A percentile compares a stretch with the other conserved stretches of the same genome.
Conservation (phyloP, 2,113 vertebrate genomes). For the Meriones unguiculatus region DNA sequence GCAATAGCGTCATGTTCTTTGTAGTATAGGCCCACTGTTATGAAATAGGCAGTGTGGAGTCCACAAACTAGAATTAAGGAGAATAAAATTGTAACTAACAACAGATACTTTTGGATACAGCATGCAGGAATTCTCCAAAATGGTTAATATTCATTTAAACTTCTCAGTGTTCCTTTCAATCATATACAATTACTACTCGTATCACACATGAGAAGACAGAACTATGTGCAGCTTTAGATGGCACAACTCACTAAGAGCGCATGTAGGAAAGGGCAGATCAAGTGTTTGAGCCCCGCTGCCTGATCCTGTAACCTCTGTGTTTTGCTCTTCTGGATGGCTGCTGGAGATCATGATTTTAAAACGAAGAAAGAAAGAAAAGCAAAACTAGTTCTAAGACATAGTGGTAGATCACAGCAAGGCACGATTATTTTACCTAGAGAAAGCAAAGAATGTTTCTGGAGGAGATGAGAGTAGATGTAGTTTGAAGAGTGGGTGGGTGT, state of each 20-base stretch:
- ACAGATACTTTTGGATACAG: neutral
- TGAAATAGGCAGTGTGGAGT: neutral
- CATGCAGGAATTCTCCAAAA: neutral
- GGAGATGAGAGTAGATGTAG: neutral
- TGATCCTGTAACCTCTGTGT: neutral
- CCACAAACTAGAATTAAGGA: neutral
- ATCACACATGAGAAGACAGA: neutral
- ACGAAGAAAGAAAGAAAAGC: neutral
- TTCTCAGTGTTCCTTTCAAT: neutral
- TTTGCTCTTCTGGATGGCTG: neutral
- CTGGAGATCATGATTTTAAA: neutral
- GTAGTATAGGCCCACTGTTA: neutral
- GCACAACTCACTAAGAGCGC: neutral
- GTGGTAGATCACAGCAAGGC: neutral
- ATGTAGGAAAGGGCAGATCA: neutral
- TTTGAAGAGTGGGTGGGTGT: neutral
- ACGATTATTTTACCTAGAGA: neutral
- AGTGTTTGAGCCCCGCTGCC: neutral
- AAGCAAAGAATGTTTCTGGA: neutral
- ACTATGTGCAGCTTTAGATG: neutral
- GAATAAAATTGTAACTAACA: neutral
- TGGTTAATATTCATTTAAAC: slow-evolving; percentile 7
- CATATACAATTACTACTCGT: neutral
- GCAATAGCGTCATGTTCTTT: neutral
- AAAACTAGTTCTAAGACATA: neutral